Percentiles rank a stretch among this genome's conserved stretches.
Evolutionary conservation across 2,888 invertebrate genomes (phyloP).

Genomic region (Odontomyia ornata): DNA sequence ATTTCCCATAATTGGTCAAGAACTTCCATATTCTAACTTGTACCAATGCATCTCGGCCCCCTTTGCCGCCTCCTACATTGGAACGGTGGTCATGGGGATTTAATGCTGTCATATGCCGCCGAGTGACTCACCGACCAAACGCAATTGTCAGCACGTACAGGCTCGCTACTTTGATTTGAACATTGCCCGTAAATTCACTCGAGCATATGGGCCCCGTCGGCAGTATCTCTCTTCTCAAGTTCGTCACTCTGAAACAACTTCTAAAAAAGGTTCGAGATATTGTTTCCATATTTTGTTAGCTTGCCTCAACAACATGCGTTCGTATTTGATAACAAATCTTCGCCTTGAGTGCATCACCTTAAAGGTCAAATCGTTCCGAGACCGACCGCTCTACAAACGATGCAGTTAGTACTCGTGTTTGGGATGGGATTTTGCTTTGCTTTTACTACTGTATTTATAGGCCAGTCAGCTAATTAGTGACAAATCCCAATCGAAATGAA

Average conservation of each 20-base stretch:
- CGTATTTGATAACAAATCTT: constrained; percentile 16
- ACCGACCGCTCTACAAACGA: not conserved
- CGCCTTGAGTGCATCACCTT: constrained; percentile 30
- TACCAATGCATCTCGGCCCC: too few relatives aligned
- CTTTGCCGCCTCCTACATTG: too few relatives aligned
- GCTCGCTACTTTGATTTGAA: not conserved
- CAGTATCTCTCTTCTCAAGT: not conserved
- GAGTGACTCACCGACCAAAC: not conserved
- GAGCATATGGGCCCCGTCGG: not conserved
- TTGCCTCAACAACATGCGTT: not conserved
- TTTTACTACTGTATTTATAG: not conserved
- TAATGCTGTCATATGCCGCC: too few relatives aligned
- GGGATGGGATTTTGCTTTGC: not conserved
- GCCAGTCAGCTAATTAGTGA: not conserved
- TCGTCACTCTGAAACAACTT: not conserved
- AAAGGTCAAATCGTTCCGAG: constrained; percentile 31
- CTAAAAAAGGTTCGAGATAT: not conserved
- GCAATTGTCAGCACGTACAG: not conserved
- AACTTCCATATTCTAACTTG: too few relatives aligned
- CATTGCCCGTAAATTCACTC: not conserved
- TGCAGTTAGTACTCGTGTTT: not conserved
- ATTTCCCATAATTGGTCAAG: too few relatives aligned
- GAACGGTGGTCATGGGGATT: too few relatives aligned
- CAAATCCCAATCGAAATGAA: not conserved
- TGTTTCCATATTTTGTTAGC: not conserved